Base-by-base conservation (phyloP, 2,113 vertebrate genomes). In the Eupsittula cactorum region DNA sequence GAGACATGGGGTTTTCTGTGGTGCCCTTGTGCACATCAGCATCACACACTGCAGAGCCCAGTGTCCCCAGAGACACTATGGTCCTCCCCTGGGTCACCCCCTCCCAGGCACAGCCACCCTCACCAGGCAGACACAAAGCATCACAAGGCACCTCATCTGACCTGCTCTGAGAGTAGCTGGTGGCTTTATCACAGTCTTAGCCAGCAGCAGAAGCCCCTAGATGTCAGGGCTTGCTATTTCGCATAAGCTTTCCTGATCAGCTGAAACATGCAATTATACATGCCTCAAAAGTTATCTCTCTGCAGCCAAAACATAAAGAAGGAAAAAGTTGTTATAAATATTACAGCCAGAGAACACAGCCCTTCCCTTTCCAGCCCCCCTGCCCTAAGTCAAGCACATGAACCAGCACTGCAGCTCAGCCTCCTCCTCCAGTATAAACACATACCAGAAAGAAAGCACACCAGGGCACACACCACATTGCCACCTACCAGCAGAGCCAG, bases 1-100 rank as follows among this genome's bases (percentile, higher is more conserved):
- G 24, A 42, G 44, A 2, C 3, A 3, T 1, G 3, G 5, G 19
- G 1, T 33, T 78, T 25, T 87, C 87, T 24, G 2, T 21, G 18
- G 46, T 63, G 19, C 31, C 42, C 67, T 47, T 3, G 0, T 17
- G 9, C 47, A 12, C 62, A 20, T 2, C 82, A 60, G 65, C 55
- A 59, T 11, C 2, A 0, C 37, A 25, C 62, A 41, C 7, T 4
- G 2, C 41, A 71, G 37, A 65, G 18, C 12, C 47, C 4, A 13
- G 2, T 19, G 52, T n/a, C 47, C 52, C 39, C 53, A 77, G 33
- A 3, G 33, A 4, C 33, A 20, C 24, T 2, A 0, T 0, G 0
- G 20, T 37, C 44, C 37, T 60, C 44, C 37, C 46, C 33, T 8
- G 8, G 35, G 52, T n/a, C 16, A 7, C 11, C 19, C 35, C 55